These are phyloP conservation scores for Larimichthys polyactis DNA, from an alignment of 2,113 vertebrate genomes.

Conservation along the genomic window DNA sequence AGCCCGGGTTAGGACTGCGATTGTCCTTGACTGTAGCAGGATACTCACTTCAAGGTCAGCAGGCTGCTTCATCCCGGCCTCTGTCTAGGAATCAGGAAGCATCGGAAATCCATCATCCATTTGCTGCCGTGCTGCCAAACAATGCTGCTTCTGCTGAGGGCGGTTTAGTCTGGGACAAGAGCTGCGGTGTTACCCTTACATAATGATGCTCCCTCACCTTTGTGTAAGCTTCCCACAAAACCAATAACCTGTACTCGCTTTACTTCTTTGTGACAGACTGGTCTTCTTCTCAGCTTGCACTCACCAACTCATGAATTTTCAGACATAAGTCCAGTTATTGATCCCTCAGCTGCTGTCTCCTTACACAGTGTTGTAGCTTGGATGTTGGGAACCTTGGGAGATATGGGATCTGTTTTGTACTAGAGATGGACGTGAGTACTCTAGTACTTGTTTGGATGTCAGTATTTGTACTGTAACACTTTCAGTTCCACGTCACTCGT, in stretches of 20 bases:
- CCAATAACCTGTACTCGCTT: not conserved
- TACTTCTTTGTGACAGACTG: not conserved
- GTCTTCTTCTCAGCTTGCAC: not conserved
- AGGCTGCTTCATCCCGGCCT: constrained; percentile 11
- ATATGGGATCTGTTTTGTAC: no score
- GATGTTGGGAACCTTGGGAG: not conserved
- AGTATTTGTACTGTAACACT: no score
- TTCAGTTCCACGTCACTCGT: no score
- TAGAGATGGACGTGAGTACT: no score
- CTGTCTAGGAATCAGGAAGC: constrained; percentile 44
- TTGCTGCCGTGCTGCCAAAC: constrained; percentile 5
- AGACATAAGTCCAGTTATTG: not conserved
- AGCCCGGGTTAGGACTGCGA: constrained; percentile 8
- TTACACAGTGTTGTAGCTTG: not conserved
- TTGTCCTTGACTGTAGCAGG: not conserved
- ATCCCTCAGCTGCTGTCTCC: not conserved
- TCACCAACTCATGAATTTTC: not conserved
- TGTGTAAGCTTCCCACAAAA: not conserved
- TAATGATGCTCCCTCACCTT: not conserved
- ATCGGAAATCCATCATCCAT: constrained; percentile 43
- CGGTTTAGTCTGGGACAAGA: constrained; percentile 1
- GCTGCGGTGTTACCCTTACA: not conserved
- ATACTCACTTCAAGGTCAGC: constrained; percentile 31
- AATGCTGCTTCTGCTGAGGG: not conserved
- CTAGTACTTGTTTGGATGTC: no score